Percentiles rank a stretch among this genome's conserved stretches.
Conservation (phyloP, 1,140 invertebrate genomes). For the Eulimnadia texana region DNA sequence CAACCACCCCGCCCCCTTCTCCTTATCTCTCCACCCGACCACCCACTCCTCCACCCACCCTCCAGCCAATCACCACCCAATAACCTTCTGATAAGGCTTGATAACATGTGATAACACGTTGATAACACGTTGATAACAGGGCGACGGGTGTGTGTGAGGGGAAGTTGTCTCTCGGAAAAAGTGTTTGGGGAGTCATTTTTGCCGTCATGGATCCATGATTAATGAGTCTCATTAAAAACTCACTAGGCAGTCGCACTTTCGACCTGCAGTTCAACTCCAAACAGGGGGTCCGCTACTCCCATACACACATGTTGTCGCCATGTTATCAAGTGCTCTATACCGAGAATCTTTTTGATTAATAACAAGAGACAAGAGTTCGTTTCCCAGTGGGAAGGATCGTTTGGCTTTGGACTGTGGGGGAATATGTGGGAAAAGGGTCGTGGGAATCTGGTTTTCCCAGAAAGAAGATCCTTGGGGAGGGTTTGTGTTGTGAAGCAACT, state of each 20-base stretch:
- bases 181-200: constrained; percentile 5
- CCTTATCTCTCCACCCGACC: not conserved
- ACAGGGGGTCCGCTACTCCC: not conserved
- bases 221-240: constrained; percentile 17
- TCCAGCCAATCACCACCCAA: too few relatives aligned
- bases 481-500: too few relatives aligned
- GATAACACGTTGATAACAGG: not conserved
- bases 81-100: too few relatives aligned
- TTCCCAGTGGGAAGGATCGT: too few relatives aligned
- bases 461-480: too few relatives aligned
- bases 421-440: too few relatives aligned
- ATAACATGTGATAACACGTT: not conserved
- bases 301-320: not conserved
- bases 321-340: not conserved
- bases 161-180: not conserved
- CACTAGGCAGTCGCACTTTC: constrained; percentile 8
- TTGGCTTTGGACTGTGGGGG: too few relatives aligned
- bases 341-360: too few relatives aligned
- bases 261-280: not conserved
- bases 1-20: not conserved
- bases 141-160: too few relatives aligned
- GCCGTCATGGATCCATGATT: constrained; percentile 11
- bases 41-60: not conserved
- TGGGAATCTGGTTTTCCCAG: too few relatives aligned
- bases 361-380: too few relatives aligned